Evolutionary conservation across 2,797 vertebrate species (phyloP), one percentile per base, ranked within the genome.

Genomic region (Muraenolepis orangiensis): DNA sequence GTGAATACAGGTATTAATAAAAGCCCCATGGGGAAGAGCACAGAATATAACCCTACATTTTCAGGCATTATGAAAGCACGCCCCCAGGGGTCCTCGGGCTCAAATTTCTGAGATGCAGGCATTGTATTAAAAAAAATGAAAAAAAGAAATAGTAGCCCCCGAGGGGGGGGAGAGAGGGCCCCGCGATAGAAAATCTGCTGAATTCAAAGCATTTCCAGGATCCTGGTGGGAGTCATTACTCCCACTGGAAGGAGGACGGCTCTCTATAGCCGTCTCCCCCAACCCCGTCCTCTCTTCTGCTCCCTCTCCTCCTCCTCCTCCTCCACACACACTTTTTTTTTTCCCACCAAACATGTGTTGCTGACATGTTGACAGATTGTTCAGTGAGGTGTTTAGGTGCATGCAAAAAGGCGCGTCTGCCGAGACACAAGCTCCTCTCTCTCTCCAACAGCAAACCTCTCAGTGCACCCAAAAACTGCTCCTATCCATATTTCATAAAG

Each of bases 401-500:
- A 95, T 95, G 96, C 93, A 96, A 95, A n/a, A 95, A 96, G 95
- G 95, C 94, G 94, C 92, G 93, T 95, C 96, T 97, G 95, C 94
- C 91, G 96, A 98, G 96, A 97, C 95, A 92, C 92, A 69, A 84
- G 84, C 89, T 75, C 92, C 95, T 87, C 86, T 84, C 87, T 87
- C 80, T 80, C 81, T 92, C 93, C 93, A 92, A 95, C 95, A 95
- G 95, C 95, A 95, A 96, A 95, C 94, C 96, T 96, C 96, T 94
- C 92, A 95, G 93, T 90, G 94, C 95, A 95, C 96, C 95, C 95
- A 95, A 96, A n/a, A 97, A 97, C 95, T 95, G 95, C 95, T 95
- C 94, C 96, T 95, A 97, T 98, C 97, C 96, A 98, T 96, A 96
- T 99, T 97, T 96, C 96, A 96, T 96, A 94, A 96, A 95, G 94